Evolutionary conservation across 1,140 invertebrate genomes (phyloP).

Genomic region (Pogonognathellus flavescens): DNA sequence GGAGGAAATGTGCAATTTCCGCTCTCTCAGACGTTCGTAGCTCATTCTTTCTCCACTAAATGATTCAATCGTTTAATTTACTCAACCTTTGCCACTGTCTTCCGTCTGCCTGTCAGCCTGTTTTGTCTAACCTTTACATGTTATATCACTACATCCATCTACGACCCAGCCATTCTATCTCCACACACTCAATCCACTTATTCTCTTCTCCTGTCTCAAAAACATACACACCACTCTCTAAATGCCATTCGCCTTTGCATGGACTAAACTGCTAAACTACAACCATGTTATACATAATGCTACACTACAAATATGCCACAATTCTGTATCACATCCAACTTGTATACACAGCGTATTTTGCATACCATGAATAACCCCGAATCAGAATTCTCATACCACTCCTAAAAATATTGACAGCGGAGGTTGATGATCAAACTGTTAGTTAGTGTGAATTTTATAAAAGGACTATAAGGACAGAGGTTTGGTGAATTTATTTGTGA

Average conservation of each 20-base stretch:
- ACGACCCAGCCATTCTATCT: background rate
- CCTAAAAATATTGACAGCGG: too few species aligned
- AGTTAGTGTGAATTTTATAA: too few species aligned
- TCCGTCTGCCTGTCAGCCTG: slow-evolving; percentile 34
- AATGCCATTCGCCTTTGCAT: background rate
- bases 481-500: too few species aligned
- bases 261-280: background rate
- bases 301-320: too few species aligned
- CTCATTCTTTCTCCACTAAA: slow-evolving; percentile 59
- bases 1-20: slow-evolving; percentile 66
- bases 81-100: slow-evolving; percentile 51
- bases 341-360: too few species aligned
- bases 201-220: background rate
- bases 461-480: too few species aligned
- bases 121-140: background rate
- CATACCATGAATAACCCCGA: too few species aligned
- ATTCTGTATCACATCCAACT: too few species aligned
- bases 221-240: background rate
- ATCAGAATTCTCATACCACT: too few species aligned
- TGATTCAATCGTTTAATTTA: slow-evolving; percentile 60
- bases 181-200: background rate
- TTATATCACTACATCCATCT: background rate
- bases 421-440: too few species aligned
- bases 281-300: too few species aligned
- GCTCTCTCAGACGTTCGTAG: slow-evolving; percentile 55